These are phyloP conservation scores for Rhagophthalmus giganteus DNA, from an alignment of 2,888 invertebrate genomes.

Conservation along the genomic window DNA sequence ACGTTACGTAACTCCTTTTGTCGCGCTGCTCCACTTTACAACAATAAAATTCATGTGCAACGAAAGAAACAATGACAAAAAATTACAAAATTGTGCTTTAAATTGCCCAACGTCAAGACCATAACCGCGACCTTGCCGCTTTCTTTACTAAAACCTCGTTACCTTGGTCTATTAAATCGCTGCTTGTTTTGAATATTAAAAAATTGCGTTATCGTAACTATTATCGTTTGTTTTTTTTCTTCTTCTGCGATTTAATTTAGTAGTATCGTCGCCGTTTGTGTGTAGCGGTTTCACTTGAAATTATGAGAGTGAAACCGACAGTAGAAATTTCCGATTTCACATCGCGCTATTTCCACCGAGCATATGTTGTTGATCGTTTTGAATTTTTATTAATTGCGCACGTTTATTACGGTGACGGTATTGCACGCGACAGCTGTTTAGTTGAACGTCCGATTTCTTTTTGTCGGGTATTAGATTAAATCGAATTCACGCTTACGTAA, in stretches of 20 bases:
- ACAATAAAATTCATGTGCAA: slow-evolving; percentile 4
- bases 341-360: background rate
- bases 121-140: slow-evolving; percentile 17
- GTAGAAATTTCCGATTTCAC: slow-evolving; percentile 17
- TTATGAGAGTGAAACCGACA: slow-evolving; percentile 12
- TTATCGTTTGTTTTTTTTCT: too few species aligned
- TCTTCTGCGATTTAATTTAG: too few species aligned
- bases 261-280: too few species aligned
- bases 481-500: background rate
- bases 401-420: too few species aligned
- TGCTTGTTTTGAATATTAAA: background rate
- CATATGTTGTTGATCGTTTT: slow-evolving; percentile 11
- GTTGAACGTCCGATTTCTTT: too few species aligned
- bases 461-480: background rate
- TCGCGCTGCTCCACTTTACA: slow-evolving; percentile 4
- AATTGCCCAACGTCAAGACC: slow-evolving; percentile 14
- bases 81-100: slow-evolving; percentile 10
- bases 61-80: slow-evolving; percentile 4
- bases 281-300: slow-evolving; percentile 7
- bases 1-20: slow-evolving; percentile 2
- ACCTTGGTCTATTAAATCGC: slow-evolving; percentile 6
- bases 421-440: too few species aligned
- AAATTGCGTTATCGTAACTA: too few species aligned
- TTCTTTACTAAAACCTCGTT: slow-evolving; percentile 12
- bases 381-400: too few species aligned